Base-by-base conservation (phyloP, 2,113 vertebrate species). In the Benitochromis conjunctus region DNA sequence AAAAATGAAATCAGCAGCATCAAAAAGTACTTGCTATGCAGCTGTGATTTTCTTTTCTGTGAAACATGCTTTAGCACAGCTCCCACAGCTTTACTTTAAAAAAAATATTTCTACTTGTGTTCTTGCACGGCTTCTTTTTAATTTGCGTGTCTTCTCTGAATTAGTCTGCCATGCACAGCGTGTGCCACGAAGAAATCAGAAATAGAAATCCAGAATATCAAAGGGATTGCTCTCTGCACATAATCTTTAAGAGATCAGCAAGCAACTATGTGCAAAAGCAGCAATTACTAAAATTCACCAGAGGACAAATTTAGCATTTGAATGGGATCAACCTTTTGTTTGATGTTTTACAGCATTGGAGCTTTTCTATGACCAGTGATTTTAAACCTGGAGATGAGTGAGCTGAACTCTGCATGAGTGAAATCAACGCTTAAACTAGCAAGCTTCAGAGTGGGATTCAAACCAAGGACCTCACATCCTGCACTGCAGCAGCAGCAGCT, bases 401-500 rank as follows among this genome's bases (percentile, higher is more conserved):
- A 51, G 26, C 6, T 76, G 69, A 76, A 54, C 41, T 36, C 24
- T 62, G 21, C 58, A 56, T 3, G 1, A 34, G 11, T 7, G 54
- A 82, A 19, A 64, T 58, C 29, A 66, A 62, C 24, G 5, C 26
- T 64, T 21, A 8, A 14, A 36, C 3, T 5, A 18, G 46, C 18
- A 12, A 31, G 16, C 46, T 74, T 79, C 29, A 64, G 12, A n/a
- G 29, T 41, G 26, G 29, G 56, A 80, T 87, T 87, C 36, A 83
- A 85, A 88, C 77, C 48, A 46, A 71, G 55, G 24, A 71, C 77
- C 74, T 64, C 36, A 16, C 78, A 21, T 21, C 11, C 34, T 77
- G 69, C 36, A 58, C 2, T 36, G 53, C 66, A 60, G 62, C 79
- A 43, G 58, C 74, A 43, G 13, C 81, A 81, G 84, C 84, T 82